Percentiles rank a stretch among this genome's conserved stretches.
Evolutionary conservation across 2,888 invertebrate genomes (phyloP).

Genomic region (Harpagoxenus sublaevis): DNA sequence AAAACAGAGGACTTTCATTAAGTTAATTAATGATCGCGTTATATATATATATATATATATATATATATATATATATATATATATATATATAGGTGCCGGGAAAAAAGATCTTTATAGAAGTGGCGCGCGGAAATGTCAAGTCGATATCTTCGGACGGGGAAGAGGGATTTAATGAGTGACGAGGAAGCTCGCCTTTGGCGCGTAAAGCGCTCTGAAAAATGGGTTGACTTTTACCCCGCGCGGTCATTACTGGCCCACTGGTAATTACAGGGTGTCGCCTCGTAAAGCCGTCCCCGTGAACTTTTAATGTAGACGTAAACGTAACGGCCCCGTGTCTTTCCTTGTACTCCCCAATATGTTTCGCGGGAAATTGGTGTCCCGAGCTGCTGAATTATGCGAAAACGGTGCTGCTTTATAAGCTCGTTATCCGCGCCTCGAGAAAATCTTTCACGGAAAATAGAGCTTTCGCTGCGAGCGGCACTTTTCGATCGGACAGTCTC

Average conservation of each 20-base stretch:
- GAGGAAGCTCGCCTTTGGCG: conserved; percentile 27
- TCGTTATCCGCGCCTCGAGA: conserved; percentile 12
- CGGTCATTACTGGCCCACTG: conserved; percentile 41
- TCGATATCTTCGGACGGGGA: conserved; percentile 22
- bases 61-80: no score
- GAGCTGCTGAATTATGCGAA: conserved; percentile 39
- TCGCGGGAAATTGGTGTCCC: conserved; percentile 48
- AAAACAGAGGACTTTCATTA: conserved; percentile 18
- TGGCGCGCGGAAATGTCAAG: conserved; percentile 17
- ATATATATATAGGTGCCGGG: not conserved
- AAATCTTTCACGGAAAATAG: not conserved
- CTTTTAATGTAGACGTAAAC: conserved; percentile 56
- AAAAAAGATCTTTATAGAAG: not conserved
- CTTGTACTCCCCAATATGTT: conserved; percentile 53
- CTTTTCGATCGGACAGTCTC: not conserved
- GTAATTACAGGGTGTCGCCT: conserved; percentile 56
- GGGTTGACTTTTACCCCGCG: conserved; percentile 46
- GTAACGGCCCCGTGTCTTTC: conserved; percentile 42
- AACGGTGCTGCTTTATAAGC: conserved; percentile 37
- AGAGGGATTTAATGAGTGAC: conserved; percentile 25
- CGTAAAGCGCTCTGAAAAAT: conserved; percentile 50
- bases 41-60: no score
- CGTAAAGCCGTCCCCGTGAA: conserved; percentile 56
- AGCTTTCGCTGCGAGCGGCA: not conserved
- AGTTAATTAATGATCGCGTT: conserved; percentile 34